Evolutionary conservation across 2,113 vertebrate genomes (phyloP).

Genomic region (Phalacrocorax brasilianus): DNA sequence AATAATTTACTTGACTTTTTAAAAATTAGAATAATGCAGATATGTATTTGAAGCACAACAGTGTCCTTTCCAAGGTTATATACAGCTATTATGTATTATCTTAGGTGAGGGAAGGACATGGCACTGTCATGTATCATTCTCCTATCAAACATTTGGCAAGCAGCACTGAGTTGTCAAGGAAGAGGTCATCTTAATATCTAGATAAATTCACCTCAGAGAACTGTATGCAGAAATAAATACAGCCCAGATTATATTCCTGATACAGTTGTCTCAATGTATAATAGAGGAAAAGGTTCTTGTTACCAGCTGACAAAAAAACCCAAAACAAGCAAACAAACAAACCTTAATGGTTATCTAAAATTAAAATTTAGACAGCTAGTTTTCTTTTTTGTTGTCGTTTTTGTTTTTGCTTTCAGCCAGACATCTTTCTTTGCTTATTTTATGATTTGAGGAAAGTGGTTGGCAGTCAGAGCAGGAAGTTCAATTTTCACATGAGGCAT

Average conservation of each 20-base stretch:
- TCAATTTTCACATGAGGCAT: neutral
- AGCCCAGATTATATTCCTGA: neutral
- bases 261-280: neutral
- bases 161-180: neutral
- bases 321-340: too few relatives aligned
- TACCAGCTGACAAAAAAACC: neutral
- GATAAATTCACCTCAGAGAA: neutral
- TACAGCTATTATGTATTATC: neutral
- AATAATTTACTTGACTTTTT: constrained; percentile 18
- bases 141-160: neutral
- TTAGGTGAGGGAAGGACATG: neutral
- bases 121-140: neutral
- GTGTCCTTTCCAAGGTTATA: neutral
- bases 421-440: neutral
- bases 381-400: neutral
- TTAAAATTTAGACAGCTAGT: neutral
- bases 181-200: neutral
- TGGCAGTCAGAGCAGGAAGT: neutral
- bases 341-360: neutral
- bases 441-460: neutral
- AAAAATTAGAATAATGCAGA: neutral
- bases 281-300: neutral
- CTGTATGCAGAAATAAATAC: neutral
- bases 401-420: neutral
- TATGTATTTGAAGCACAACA: neutral